Evolutionary conservation across 2,113 vertebrate species (phyloP).

Genomic region (Notiomystis cincta): DNA sequence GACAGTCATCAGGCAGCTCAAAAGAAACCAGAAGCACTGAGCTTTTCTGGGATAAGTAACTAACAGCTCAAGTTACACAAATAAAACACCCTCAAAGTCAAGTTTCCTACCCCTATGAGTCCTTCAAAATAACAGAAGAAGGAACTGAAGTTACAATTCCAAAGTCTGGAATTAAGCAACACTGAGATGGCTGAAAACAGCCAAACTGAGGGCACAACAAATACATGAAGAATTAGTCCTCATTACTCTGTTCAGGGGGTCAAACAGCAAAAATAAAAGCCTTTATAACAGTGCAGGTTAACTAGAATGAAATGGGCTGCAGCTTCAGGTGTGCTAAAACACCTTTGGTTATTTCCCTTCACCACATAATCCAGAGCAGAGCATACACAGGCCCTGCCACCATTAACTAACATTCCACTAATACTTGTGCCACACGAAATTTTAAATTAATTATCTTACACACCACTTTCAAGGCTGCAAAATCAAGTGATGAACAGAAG

Average conservation of each 20-base stretch:
- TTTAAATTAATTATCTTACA: neutral
- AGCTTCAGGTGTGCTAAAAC: neutral
- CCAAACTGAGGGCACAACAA: neutral
- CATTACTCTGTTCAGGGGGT: neutral
- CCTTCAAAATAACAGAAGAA: neutral
- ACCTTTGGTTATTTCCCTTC: neutral
- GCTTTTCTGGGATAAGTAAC: neutral
- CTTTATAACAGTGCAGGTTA: neutral
- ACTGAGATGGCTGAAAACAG: neutral
- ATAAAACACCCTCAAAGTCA: neutral
- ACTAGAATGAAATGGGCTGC: neutral
- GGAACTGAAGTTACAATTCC: neutral
- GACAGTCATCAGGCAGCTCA: neutral
- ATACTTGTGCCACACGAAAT: neutral
- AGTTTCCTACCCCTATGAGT: neutral
- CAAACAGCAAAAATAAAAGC: neutral
- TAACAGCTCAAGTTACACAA: neutral
- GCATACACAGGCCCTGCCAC: neutral
- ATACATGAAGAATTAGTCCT: neutral
- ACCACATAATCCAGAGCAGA: neutral
- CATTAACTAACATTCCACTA: neutral
- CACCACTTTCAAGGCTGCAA: neutral
- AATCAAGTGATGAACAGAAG: neutral
- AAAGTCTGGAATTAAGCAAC: neutral
- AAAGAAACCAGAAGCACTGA: neutral